A percentile compares a stretch with the other conserved stretches of the same genome.
Evolutionary conservation across 2,888 invertebrate genomes (phyloP).

Genomic region (Tinea trinotella): DNA sequence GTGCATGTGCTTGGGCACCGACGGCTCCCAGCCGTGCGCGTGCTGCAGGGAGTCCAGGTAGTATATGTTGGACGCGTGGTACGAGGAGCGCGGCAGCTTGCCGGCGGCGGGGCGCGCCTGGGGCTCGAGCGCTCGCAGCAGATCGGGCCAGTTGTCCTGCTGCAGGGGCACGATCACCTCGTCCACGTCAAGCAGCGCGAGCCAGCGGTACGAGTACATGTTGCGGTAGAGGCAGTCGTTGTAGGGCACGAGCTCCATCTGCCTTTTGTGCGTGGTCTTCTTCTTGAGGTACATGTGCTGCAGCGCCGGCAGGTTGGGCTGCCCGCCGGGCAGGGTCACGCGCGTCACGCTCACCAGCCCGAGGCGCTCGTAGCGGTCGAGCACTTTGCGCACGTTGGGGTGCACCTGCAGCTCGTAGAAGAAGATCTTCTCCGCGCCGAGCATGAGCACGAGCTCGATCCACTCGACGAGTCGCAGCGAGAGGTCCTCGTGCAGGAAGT

Average conservation of each 20-base stretch:
- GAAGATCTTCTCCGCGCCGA: slow-evolving; percentile 93
- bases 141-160: slow-evolving; percentile 80
- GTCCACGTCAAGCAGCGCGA: slow-evolving; percentile 93
- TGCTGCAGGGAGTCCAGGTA: slow-evolving; percentile 90
- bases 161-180: slow-evolving; percentile 94
- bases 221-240: slow-evolving; percentile 96
- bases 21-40: slow-evolving; percentile 84
- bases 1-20: slow-evolving; percentile 90
- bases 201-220: slow-evolving; percentile 90
- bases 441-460: slow-evolving; percentile 88
- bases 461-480: slow-evolving; percentile 93
- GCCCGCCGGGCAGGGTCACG: slow-evolving; percentile 88
- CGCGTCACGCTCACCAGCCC: slow-evolving; percentile 84
- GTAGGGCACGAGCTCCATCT: slow-evolving; percentile 96
- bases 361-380: slow-evolving; percentile 75
- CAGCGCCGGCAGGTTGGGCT: slow-evolving; percentile 90
- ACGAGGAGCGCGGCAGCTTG: slow-evolving; percentile 78
- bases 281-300: slow-evolving; percentile 92
- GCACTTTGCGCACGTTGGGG: slow-evolving; percentile 90
- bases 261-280: slow-evolving; percentile 93
- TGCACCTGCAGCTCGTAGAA: slow-evolving; percentile 94
- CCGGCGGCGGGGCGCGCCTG: slow-evolving; percentile 72
- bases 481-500: slow-evolving; percentile 92
- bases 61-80: slow-evolving; percentile 93
- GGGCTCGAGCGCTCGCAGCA: slow-evolving; percentile 81